A percentile compares a stretch with the other conserved stretches of the same genome.
Evolutionary conservation across 1,140 invertebrate genomes (phyloP).

Genomic region (Rhysida immarginata): DNA sequence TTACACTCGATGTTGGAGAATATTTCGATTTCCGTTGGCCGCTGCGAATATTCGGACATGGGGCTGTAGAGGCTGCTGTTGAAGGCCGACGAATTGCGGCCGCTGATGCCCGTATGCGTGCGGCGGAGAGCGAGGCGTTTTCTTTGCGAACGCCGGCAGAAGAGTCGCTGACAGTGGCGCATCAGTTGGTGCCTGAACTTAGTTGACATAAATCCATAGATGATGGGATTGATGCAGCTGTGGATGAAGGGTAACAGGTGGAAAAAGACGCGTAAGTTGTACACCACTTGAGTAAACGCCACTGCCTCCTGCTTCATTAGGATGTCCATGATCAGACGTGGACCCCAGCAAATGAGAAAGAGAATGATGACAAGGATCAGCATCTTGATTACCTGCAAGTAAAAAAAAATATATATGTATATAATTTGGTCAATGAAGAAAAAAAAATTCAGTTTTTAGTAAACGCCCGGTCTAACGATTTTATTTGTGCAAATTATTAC

Average conservation of each 20-base stretch:
- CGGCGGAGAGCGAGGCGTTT: neutral
- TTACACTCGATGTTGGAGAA: neutral
- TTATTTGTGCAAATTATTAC: no score
- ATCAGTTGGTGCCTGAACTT: conserved; percentile 33
- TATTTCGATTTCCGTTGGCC: neutral
- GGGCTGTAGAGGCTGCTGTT: neutral
- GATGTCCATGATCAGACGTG: conserved; percentile 30
- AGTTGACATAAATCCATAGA: conserved; percentile 39
- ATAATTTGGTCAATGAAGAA: no score
- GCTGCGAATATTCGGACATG: neutral
- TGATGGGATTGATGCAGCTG: conserved; percentile 36
- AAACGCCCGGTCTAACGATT: no score
- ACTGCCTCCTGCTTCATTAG: conserved; percentile 21
- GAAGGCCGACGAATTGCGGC: neutral
- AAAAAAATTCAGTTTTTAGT: no score
- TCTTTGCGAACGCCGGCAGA: neutral
- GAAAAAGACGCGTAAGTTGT: conserved; percentile 20
- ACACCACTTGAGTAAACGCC: conserved; percentile 15
- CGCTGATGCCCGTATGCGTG: neutral
- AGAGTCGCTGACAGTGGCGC: conserved; percentile 6
- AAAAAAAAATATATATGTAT: neutral
- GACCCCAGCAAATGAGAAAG: conserved; percentile 37
- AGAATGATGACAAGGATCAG: conserved; percentile 33
- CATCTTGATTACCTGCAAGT: conserved; percentile 35
- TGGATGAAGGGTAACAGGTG: conserved; percentile 27